Evolutionary conservation across 2,888 invertebrate species (phyloP), one percentile per base, ranked within the genome.

Genomic region (Scelioninae gen. 2): DNA sequence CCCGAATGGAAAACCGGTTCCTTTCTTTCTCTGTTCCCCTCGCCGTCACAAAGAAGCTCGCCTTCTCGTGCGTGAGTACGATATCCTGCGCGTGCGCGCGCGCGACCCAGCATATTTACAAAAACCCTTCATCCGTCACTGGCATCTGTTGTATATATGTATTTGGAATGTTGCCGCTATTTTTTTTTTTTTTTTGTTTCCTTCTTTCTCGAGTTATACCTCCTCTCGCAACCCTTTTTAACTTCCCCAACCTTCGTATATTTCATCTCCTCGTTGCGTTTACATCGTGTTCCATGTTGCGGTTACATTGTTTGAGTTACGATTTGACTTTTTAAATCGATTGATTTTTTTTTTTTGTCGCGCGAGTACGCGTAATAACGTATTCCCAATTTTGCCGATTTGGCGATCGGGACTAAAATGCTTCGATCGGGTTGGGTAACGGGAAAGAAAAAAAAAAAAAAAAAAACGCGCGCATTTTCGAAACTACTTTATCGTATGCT

Each of bases 1-100:
- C 77, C 78, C 81, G 81, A 82, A 82, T 81, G 81, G 73, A 75
- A 81, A 84, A 83, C 83, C 83, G 83, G 83, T 83, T 84, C 78
- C 77, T 69, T 61, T 69, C 69, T 55, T 61, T 61, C 61, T 69
- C 69, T 69, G 43, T 71, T 74, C 63, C n/a, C 67, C 73, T 76
- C 68, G 76, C 57, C 61, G 50, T 80, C 80, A 80, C 81, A 81
- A 81, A 81, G 81, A 81, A 80, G 76, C 78, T 79, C 73, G 72
- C 70, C 78, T 76, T 76, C 78, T 75, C 75, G 76, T 76, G 63
- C 72, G 48, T 53, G 58, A 50, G 67, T 52, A 68, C 58, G 67
- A 58, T 68, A 57, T 74, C 77, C 73, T 73, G 58, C 65, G 63
- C 61, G 52, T 16, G 37, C 37, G 39, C 58, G 35, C 53, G 45